Evolutionary conservation across 2,113 vertebrate species (phyloP), one percentile per base, ranked within the genome.

Genomic region (Opisthocomus hoazin): DNA sequence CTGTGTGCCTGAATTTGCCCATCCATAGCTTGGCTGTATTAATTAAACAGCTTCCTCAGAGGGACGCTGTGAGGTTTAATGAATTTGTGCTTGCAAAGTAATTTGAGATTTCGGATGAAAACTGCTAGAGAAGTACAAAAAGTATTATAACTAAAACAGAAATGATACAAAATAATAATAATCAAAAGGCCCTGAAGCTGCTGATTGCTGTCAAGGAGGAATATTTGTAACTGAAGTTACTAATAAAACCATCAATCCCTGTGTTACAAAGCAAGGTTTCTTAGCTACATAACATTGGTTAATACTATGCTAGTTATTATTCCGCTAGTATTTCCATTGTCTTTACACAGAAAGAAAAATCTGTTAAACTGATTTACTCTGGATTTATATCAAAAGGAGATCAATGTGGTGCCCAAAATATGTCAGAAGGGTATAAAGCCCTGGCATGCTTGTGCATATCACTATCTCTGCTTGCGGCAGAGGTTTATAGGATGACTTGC

Each of bases 51-150:
- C 30, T 94, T 88, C 68, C 85, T 96, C 74, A 78, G 76, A 90
- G 46, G 56, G 51, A 76, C 3, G 0, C 70, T 70, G 63, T 74
- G 26, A 92, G 23, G 23, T 88, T 88, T 96, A 92, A 94, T 90
- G 56, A 95, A 95, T 89, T 93, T 48, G 37, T 70, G 23, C 43
- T 84, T 93, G 60, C 27, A 32, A 95, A 93, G 58, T 78, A 95
- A 93, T 94, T 90, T 93, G 79, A 90, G n/a, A 93, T 90, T 96
- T 96, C 71, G 92, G 37, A 84, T 88, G 29, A 84, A 95, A 96
- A 88, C 43, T n/a, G 11, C 50, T 90, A 63, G 10, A 88, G 54
- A 90, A 15, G 20, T 71, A 39, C 10, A 92, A 93, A 92, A 41
- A 0, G 0, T 19, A 24, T 70, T 94, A 56, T 41, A 77, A 68